Evolutionary conservation across 2,113 vertebrate species (phyloP).

Genomic region (Spea bombifrons): DNA sequence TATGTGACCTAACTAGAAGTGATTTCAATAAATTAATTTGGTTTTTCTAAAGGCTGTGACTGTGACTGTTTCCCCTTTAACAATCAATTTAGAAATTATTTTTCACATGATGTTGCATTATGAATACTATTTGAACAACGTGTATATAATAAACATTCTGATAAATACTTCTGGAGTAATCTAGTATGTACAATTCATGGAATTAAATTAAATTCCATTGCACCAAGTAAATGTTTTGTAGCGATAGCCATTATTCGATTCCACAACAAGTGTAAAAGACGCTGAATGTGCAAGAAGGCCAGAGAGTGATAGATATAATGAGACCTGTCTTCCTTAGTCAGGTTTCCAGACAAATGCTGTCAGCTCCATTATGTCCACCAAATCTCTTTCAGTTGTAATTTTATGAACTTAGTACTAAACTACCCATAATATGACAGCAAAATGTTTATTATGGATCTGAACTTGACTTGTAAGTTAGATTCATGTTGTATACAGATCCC

Average conservation of each 20-base stretch:
- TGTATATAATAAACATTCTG: background rate
- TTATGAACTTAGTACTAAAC: conserved; percentile 6
- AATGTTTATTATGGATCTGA: background rate
- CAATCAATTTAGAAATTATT: no score
- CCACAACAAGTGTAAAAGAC: background rate
- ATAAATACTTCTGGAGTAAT: no score
- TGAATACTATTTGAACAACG: background rate
- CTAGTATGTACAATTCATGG: no score
- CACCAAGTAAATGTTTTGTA: background rate
- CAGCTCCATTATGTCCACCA: conserved; percentile 22
- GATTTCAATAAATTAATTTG: no score
- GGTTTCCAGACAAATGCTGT: conserved; percentile 23
- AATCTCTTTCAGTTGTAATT: conserved; percentile 12
- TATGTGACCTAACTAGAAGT: no score
- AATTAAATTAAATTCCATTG: background rate
- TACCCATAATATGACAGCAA: background rate
- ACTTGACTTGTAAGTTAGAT: background rate
- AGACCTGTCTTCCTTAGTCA: conserved; percentile 38
- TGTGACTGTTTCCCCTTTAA: no score
- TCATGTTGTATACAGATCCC: background rate
- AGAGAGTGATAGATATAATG: conserved; percentile 33
- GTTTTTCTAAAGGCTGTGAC: no score
- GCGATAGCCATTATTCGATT: conserved; percentile 10
- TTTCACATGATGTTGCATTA: no score
- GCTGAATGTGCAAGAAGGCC: conserved; percentile 34